These are phyloP conservation scores for Aradus depressus DNA, from an alignment of 2,888 invertebrate species.

Conservation along the genomic window DNA sequence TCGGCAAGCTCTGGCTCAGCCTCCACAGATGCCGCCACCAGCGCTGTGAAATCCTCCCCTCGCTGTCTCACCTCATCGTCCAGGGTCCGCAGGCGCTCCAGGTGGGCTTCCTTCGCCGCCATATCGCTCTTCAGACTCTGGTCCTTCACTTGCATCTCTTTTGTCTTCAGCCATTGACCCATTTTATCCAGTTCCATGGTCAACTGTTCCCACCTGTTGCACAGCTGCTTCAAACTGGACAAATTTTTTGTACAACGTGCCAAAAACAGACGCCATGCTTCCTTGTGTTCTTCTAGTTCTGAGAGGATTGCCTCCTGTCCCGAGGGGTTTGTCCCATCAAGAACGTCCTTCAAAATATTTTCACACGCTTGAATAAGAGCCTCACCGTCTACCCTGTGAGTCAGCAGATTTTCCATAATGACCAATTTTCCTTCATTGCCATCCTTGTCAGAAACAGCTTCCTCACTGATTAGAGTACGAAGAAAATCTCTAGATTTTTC, in stretches of 20 bases:
- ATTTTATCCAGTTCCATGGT: constrained; percentile 65
- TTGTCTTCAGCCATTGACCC: constrained; percentile 73
- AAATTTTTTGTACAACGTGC: constrained; percentile 57
- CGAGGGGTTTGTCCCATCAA: constrained; percentile 62
- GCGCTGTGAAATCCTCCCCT: constrained; percentile 54
- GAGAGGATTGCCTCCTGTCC: constrained; percentile 64
- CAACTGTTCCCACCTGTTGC: constrained; percentile 71
- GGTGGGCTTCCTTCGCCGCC: constrained; percentile 66
- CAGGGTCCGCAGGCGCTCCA: constrained; percentile 61
- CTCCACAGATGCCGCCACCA: constrained; percentile 58
- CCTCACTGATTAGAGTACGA: constrained; percentile 65
- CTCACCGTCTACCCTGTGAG: constrained; percentile 62
- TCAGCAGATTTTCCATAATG: constrained; percentile 61
- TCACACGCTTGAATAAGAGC: constrained; percentile 57
- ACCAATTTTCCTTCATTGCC: constrained; percentile 62
- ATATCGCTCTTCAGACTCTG: constrained; percentile 77
- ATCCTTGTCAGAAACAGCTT: constrained; percentile 66
- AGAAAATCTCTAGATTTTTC: constrained; percentile 77
- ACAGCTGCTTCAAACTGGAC: constrained; percentile 59
- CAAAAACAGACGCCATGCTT: constrained; percentile 64
- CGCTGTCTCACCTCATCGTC: constrained; percentile 59
- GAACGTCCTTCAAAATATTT: constrained; percentile 55
- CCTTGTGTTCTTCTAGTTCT: constrained; percentile 61
- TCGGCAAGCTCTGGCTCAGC: constrained; percentile 62
- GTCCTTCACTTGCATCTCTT: constrained; percentile 76